Base-by-base conservation (phyloP, 2,797 vertebrate genomes). In the Siniperca obscura region DNA sequence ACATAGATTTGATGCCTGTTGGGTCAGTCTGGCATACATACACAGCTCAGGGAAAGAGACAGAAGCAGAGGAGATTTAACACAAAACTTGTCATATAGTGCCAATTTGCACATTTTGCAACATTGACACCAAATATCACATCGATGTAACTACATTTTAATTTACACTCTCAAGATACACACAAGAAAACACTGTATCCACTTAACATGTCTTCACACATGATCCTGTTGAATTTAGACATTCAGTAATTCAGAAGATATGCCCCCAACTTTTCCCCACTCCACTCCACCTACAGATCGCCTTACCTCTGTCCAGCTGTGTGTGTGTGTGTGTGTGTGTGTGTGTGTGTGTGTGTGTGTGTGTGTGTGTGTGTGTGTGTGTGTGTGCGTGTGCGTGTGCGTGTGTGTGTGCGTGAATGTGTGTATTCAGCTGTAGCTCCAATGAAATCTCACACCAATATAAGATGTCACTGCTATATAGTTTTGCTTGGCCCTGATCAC, bases 211-310 rank as follows among this genome's bases (percentile, higher is more conserved):
- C 70, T 59, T 75, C n/a, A 55, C 44, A 64, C 44, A 25, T 48
- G 64, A 71, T 60, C 1, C 21, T 38, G 19, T 50, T 70, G 34
- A 62, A 68, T 68, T n/a, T 44, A 57, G 57, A 42, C 11, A 3
- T 62, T 44, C 42, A 42, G 40, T 42, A 62, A 69, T 42, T 69
- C 50, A 17, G 30, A 61, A 74, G 64, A 62, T 34, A 13, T 64
- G 34, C n/a, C 56, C 3, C 55, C 10, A 8, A 16, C 21, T 50
- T 52, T 52, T 21, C 19, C 21, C 21, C 50, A 8, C 19, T 52
- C 7, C 50, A 52, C 21, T 52, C 7, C 50, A 52, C 21, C 50
- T 52, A 22, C 19, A 22, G 50, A 52, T 52, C 19, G 3, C 21
- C 42, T 44, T 44, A 44, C 12, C 12, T 44, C 42, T 44, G 42